phyloP scores from a whole-genome alignment of 92 coral and sea anemone genomes.

The Bergia puertoricense region DNA sequence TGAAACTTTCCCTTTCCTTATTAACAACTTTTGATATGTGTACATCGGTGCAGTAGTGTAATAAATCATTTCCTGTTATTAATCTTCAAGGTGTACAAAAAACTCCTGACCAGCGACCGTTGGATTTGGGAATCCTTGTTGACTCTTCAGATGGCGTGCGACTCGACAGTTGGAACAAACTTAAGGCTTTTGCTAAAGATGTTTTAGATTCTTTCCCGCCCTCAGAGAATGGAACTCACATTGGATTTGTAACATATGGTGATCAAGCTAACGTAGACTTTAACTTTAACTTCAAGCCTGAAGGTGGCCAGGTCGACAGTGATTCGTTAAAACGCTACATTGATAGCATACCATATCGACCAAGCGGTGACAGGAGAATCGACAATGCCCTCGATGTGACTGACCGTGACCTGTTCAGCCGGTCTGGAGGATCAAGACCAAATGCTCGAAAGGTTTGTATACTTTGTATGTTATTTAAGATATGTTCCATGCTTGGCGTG shows the following conservation, averaged over 20 bases:
- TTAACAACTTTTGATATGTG: too few species aligned
- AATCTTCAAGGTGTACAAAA: not conserved
- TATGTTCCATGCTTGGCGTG: too few species aligned
- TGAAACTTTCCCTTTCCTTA: too few species aligned
- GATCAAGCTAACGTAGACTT: conserved; percentile 26
- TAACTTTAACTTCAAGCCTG: conserved; percentile 4
- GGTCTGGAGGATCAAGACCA: conserved; percentile 72
- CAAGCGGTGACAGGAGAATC: conserved; percentile 48
- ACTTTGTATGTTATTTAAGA: not conserved
- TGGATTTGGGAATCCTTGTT: conserved; percentile 23
- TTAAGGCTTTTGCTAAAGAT: conserved; percentile 42
- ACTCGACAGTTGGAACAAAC: conserved; percentile 2
- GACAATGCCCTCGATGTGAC: conserved; percentile 75
- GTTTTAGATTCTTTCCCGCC: conserved; percentile 53
- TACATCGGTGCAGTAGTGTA: not conserved
- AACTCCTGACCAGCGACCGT: conserved; percentile 14
- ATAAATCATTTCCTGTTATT: not conserved
- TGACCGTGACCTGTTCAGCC: conserved; percentile 58
- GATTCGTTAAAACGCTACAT: conserved; percentile 9
- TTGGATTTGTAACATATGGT: conserved; percentile 65
- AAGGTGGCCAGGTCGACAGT: not conserved
- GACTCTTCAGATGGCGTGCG: conserved; percentile 37
- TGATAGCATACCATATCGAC: conserved; percentile 12
- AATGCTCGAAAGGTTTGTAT: conserved; percentile 71
- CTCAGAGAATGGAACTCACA: conserved; percentile 44